These are phyloP conservation scores for Neoscelio sp. DNA, from an alignment of 2,888 invertebrate genomes.

Conservation along the genomic window DNA sequence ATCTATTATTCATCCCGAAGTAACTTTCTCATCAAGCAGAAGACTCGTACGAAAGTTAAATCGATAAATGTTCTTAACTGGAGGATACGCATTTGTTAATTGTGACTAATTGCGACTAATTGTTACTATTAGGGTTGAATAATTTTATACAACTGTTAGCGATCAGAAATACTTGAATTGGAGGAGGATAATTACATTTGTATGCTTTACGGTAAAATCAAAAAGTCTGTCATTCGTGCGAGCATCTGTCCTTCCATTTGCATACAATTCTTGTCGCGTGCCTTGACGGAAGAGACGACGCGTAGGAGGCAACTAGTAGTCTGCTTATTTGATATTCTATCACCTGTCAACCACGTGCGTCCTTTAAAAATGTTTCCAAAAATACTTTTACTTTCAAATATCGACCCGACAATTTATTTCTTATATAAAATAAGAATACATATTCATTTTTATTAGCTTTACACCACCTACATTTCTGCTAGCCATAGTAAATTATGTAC, in stretches of 20 bases:
- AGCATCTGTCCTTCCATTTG: constrained; percentile 79
- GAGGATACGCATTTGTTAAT: constrained; percentile 2
- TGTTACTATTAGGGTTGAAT: constrained; percentile 8
- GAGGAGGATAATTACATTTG: constrained; percentile 13
- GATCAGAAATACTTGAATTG: constrained; percentile 1
- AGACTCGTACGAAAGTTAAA: too few relatives aligned
- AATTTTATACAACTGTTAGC: constrained; percentile 1
- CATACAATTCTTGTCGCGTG: constrained; percentile 81
- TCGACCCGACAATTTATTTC: not conserved
- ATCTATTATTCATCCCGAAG: too few relatives aligned
- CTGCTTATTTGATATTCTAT: constrained; percentile 63
- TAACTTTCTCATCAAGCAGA: too few relatives aligned
- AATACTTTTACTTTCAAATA: constrained; percentile 9
- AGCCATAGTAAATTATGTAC: too few relatives aligned
- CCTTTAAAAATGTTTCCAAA: constrained; percentile 41
- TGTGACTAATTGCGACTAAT: constrained; percentile 16
- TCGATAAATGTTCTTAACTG: not conserved
- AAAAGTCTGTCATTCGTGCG: constrained; percentile 42
- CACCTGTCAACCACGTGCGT: constrained; percentile 69
- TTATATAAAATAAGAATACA: not conserved
- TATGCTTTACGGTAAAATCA: constrained; percentile 47
- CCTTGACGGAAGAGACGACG: constrained; percentile 68
- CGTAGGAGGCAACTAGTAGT: constrained; percentile 70
- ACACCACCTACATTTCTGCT: too few relatives aligned
- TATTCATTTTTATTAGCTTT: not conserved